Evolutionary conservation across 2,888 invertebrate species (phyloP), one percentile per base, ranked within the genome.

Genomic region (Campaea margaritaria): DNA sequence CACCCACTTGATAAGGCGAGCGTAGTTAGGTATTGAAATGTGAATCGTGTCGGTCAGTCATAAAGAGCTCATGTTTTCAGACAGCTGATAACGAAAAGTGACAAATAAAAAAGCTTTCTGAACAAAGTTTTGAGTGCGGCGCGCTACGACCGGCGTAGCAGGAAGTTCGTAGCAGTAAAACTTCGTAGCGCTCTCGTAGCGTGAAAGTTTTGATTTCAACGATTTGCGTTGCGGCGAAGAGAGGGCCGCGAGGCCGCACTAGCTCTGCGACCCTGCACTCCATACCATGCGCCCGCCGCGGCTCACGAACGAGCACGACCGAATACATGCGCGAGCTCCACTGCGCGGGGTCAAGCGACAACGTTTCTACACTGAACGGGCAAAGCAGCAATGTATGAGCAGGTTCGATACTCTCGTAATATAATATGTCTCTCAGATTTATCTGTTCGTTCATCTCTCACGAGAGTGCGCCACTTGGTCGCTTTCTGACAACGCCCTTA

Each of bases 141-240:
- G 85, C 87, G 86, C 89, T 89, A 88, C 89, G 85, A 78, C 78
- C 75, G 72, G 83, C 90, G 92, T 92, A 91, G 91, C 91, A 91
- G 92, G 91, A 92, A 92, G 91, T 91, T 91, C 86, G 92, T 92
- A 92, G 91, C 91, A 83, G 89, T 90, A 89, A 91, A 92, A 92
- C 91, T 91, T 91, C 89, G 92, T 92, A 92, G 91, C 91, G 89
- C 86, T 87, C 86, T 85, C 89, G 91, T 90, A 91, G 91, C 91
- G 92, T 90, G 92, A 92, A 92, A 92, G 91, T 92, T 91, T 91
- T 92, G 91, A 92, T 91, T 92, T 91, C 92, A 90, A 92, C 91
- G 91, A 92, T 91, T 91, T 91, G 91, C 86, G 89, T 90, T 91
- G 89, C 85, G 88, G 90, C 81, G 82, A 84, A 86, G 83, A 85